These are phyloP conservation scores for Helleia helle DNA, from an alignment of 2,888 invertebrate genomes.

Conservation along the genomic window DNA sequence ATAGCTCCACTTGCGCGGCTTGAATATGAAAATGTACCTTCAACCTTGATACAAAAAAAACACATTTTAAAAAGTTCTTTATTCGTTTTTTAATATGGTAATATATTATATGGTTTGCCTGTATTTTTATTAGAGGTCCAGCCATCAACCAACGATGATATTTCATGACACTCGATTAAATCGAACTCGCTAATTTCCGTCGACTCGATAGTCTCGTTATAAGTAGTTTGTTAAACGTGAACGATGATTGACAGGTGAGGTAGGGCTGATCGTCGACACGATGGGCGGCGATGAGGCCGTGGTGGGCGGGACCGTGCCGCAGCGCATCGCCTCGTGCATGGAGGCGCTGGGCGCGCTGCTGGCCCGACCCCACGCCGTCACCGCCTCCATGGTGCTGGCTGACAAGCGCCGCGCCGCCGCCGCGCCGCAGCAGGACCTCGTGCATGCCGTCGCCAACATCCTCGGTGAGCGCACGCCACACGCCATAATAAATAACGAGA, in stretches of 20 bases:
- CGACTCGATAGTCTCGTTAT: no score
- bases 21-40: no score
- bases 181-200: no score
- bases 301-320: slow-evolving; percentile 96
- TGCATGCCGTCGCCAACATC: slow-evolving; percentile 90
- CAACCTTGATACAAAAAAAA: no score
- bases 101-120: no score
- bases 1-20: neutral
- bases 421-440: slow-evolving; percentile 72
- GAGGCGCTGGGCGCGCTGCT: slow-evolving; percentile 91
- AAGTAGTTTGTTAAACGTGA: no score
- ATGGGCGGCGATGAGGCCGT: slow-evolving; percentile 93
- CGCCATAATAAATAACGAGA: neutral
- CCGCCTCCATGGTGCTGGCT: slow-evolving; percentile 89
- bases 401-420: slow-evolving; percentile 81
- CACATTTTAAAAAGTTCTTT: no score
- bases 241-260: slow-evolving; percentile 80
- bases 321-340: slow-evolving; percentile 95
- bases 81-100: no score
- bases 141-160: no score
- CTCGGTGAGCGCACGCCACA: slow-evolving; percentile 67
- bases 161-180: no score
- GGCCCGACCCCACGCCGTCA: slow-evolving; percentile 88
- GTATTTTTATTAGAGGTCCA: no score
- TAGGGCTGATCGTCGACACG: slow-evolving; percentile 91